Evolutionary conservation across 2,113 vertebrate species (phyloP).

Genomic region (Corydoras maculifer): DNA sequence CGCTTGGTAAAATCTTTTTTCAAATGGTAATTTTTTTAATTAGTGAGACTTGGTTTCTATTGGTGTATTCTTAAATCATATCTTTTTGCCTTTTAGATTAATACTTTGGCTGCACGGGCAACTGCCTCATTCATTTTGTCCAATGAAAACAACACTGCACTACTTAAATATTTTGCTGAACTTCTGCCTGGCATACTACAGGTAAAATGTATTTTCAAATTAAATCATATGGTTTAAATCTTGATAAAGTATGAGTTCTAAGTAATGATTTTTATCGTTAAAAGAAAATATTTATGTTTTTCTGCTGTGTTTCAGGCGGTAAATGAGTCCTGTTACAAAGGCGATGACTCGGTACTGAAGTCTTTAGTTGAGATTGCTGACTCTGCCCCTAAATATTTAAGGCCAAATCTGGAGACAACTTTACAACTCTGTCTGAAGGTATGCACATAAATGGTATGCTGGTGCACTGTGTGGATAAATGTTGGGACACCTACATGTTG

Average conservation of each 20-base stretch:
- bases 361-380: slow-evolving; percentile 96
- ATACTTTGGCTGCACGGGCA: slow-evolving; percentile 84
- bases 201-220: slow-evolving; percentile 56
- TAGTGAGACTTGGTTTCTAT: too few relatives aligned
- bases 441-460: slow-evolving; percentile 12
- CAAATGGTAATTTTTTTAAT: too few relatives aligned
- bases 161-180: slow-evolving; percentile 94
- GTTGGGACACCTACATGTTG: too few relatives aligned
- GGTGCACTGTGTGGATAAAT: not conserved
- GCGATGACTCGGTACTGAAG: slow-evolving; percentile 93
- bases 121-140: slow-evolving; percentile 91
- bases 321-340: slow-evolving; percentile 92
- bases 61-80: not conserved
- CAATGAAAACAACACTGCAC: slow-evolving; percentile 84
- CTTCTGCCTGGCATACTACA: slow-evolving; percentile 90
- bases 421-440: slow-evolving; percentile 93
- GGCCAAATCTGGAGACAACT: slow-evolving; percentile 88
- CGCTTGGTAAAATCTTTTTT: too few relatives aligned
- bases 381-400: slow-evolving; percentile 91
- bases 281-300: not conserved
- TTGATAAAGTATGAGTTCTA: too few relatives aligned
- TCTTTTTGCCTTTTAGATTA: slow-evolving; percentile 66
- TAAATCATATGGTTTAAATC: too few relatives aligned
- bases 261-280: not conserved
- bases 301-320: slow-evolving; percentile 68